Evolutionary conservation across 2,113 vertebrate species (phyloP).

Genomic region (Sardina pilchardus): DNA sequence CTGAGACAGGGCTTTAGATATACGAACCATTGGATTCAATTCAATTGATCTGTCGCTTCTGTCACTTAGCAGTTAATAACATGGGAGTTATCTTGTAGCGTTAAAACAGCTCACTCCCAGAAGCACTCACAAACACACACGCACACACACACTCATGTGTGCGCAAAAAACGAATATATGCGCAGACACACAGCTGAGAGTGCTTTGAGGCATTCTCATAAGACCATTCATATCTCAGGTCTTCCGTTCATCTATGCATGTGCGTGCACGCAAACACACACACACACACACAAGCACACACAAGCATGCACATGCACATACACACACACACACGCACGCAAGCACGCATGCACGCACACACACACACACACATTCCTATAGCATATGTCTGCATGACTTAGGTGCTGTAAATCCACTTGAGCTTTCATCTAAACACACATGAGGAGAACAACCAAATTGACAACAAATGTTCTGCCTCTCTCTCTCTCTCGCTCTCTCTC

Average conservation of each 20-base stretch:
- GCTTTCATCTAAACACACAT: constrained; percentile 54
- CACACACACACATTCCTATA: constrained; percentile 46
- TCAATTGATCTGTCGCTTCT: not conserved
- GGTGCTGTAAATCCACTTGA: constrained; percentile 54
- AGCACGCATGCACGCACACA: constrained; percentile 26
- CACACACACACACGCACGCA: not conserved
- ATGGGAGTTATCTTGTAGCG: not conserved
- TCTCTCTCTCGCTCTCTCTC: constrained; percentile 35
- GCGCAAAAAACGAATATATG: not conserved
- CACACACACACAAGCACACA: no score
- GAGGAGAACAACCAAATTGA: constrained; percentile 50
- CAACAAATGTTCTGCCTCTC: constrained; percentile 55
- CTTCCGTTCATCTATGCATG: not conserved
- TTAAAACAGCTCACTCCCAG: not conserved
- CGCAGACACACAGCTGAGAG: not conserved
- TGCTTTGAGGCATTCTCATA: not conserved
- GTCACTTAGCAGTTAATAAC: not conserved
- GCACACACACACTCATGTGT: not conserved
- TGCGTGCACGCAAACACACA: no score
- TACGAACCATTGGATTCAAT: not conserved
- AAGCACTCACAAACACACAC: not conserved
- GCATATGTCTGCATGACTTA: constrained; percentile 49
- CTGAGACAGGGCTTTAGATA: not conserved
- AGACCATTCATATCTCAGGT: not conserved
- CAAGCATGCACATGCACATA: no score